Evolutionary conservation across 2,113 vertebrate species (phyloP), one percentile per base, ranked within the genome.

Genomic region (Pithys albifrons): DNA sequence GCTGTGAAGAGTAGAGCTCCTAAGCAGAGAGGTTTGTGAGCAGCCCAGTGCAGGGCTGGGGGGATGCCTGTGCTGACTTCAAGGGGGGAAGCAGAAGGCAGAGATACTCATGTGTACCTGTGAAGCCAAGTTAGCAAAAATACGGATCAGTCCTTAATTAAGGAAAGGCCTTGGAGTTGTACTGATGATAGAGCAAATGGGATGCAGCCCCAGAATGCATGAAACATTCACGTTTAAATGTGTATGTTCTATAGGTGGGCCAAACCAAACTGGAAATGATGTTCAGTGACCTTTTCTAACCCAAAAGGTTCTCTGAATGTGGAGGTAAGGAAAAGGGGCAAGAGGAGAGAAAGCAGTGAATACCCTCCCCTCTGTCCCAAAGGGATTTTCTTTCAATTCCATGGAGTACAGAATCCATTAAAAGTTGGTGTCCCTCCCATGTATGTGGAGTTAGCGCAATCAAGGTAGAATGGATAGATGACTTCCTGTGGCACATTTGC

Each of bases 141-240:
- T 19, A 22, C 27, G 7, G 8, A 22, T 45, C 31, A 80, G 37
- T 61, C n/a, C 46, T 73, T 54, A 28, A 16, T 70, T 46, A 74
- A 82, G 74, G 33, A 51, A 71, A 29, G 37, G 19, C 24, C 46
- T 73, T 28, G 41, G 27, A 52, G 52, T 49, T 2, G 2, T 58
- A 2, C n/a, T 82, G 54, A 19, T 79, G 52, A 17, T 31, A 10
- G 2, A 81, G 29, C 19, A 75, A 41, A 43, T 75, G 91, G 82
- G 83, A 58, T 97, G 91, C 95, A 97, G 92, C 94, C 81, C 49
- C 46, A 77, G 52, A 29, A 66, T 84, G 55, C 19, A 3, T 25
- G 27, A 74, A 85, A 39, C 41, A 13, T 71, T 88, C 59, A 46
- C 48, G 49, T 77, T 33, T 92, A 79, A 80, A 65, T 20, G 12